These are phyloP conservation scores for Sebastes steindachneri DNA, from an alignment of 2,797 vertebrate genomes.

Conservation along the genomic window DNA sequence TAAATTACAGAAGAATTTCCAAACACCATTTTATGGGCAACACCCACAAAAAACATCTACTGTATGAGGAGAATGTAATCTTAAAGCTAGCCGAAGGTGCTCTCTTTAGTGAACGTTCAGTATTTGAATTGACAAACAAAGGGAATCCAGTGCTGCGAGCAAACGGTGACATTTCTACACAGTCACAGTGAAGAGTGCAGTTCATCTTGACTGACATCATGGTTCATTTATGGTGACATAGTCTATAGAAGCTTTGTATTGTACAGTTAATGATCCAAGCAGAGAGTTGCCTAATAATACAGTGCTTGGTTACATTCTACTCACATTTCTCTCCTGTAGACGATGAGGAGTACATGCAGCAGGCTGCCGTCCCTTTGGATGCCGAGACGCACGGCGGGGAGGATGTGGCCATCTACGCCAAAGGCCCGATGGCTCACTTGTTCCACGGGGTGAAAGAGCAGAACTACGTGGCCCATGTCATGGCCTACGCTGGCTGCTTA, in stretches of 20 bases:
- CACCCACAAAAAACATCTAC: not conserved
- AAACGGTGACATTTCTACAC: not conserved
- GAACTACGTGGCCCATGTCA: conserved; percentile 87
- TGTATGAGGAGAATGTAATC: not conserved
- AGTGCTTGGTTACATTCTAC: not conserved
- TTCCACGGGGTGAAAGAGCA: conserved; percentile 89
- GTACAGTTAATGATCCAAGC: not conserved
- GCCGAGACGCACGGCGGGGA: conserved; percentile 88
- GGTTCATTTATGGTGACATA: not conserved
- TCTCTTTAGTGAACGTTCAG: not conserved
- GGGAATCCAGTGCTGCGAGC: not conserved
- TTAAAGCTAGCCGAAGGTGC: not conserved
- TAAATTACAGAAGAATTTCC: conserved; percentile 42
- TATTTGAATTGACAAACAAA: not conserved
- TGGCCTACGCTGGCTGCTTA: conserved; percentile 87
- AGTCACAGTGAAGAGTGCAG: not conserved
- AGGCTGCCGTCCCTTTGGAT: conserved; percentile 85
- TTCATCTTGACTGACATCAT: not conserved
- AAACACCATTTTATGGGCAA: conserved; percentile 3
- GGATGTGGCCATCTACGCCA: conserved; percentile 88
- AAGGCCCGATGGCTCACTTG: conserved; percentile 88
- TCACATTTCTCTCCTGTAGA: conserved; percentile 57
- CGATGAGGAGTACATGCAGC: conserved; percentile 87
- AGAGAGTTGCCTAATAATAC: not conserved
- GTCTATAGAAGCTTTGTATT: not conserved